Base-by-base conservation (phyloP, 2,888 invertebrate species). In the Leptopilina syphax region DNA sequence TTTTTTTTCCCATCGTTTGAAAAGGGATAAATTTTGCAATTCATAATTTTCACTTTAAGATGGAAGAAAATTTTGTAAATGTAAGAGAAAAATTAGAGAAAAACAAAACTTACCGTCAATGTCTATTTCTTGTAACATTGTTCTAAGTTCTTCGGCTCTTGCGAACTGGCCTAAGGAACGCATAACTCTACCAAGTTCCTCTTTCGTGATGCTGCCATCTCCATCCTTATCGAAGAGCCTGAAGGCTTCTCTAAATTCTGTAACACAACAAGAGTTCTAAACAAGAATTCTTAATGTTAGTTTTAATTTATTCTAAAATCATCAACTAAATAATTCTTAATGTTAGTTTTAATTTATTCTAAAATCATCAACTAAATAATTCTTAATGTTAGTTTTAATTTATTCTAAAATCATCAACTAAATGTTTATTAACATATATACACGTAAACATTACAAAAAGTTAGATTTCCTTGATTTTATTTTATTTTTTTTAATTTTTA, bases 201-300 rank as follows among this genome's bases (percentile, higher is more conserved):
- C 97, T 91, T 97, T 97, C 3, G 97, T 97, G 87, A 97, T 97
- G 83, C 96, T 96, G 1, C 97, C 97, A 86, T 97, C 97, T 7
- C 96, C 96, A 87, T 97, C 97, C 91, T 97, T 97, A 93, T 97
- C 97, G 90, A 97, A 97, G 10, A 97, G 93, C 73, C 96, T 95
- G 92, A 97, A 97, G 1, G 97, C 97, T 91, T 97, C 97, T 50
- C 96, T 95, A 89, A 96, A 97, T 91, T 97, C 97, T 96, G 89
- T 0, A 92, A 92, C 76, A 63, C 82, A 34, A 79, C 34, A 34
- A 3, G 4, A 34, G 34, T 34, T 34, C 34, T 34, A 34, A 34
- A 34, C 34, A 34, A 34, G 34, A 1, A 34, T 34, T 34, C 34
- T 34, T 34, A 34, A 63, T n/a, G 41, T 68, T 68, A 47, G 7